Percentiles rank a stretch among this genome's conserved stretches.
Evolutionary conservation across 1,140 invertebrate genomes (phyloP).

Genomic region (Thrips palmi): DNA sequence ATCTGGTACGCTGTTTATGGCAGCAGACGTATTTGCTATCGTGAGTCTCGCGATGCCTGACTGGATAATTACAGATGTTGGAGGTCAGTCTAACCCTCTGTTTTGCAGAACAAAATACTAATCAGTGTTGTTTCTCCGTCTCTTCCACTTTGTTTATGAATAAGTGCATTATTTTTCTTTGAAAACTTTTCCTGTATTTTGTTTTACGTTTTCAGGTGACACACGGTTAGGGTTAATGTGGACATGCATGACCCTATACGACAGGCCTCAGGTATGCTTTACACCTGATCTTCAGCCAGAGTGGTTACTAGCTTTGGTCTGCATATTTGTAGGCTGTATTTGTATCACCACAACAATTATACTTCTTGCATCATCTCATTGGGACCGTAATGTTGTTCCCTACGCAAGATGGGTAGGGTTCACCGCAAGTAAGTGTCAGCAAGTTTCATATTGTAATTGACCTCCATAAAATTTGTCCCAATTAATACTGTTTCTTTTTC

Average conservation of each 20-base stretch:
- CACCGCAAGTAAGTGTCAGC: constrained; percentile 67
- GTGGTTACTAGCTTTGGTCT: constrained; percentile 77
- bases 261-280: constrained; percentile 71
- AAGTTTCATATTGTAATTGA: neutral
- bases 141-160: no score
- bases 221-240: constrained; percentile 80
- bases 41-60: constrained; percentile 84
- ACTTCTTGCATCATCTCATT: constrained; percentile 68
- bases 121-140: no score
- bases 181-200: constrained; percentile 8
- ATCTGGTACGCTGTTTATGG: constrained; percentile 76
- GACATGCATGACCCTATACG: constrained; percentile 84
- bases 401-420: constrained; percentile 92
- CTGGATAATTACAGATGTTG: constrained; percentile 90
- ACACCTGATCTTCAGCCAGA: constrained; percentile 70
- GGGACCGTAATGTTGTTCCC: constrained; percentile 76
- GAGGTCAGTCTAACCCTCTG: constrained; percentile 36
- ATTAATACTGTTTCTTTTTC: constrained; percentile 15
- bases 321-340: constrained; percentile 82
- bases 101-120: no score
- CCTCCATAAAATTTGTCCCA: neutral
- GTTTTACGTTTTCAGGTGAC: constrained; percentile 38
- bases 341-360: constrained; percentile 84
- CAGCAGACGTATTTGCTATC: constrained; percentile 85
- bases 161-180: neutral